phyloP scores from a whole-genome alignment of 2,888 invertebrate genomes.

The Silvanus unidentatus region DNA sequence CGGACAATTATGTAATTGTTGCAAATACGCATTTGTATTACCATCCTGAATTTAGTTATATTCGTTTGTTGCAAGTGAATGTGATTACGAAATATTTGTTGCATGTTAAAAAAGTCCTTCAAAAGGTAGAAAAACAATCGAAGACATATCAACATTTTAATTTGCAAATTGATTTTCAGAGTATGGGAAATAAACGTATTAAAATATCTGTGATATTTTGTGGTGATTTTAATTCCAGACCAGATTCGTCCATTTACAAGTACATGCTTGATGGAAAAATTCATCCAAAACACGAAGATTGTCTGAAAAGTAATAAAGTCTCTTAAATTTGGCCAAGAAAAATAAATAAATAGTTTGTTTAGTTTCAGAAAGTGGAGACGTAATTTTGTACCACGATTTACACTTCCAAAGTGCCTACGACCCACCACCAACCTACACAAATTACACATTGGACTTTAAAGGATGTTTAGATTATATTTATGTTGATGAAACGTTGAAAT shows the following conservation, averaged over 20 bases:
- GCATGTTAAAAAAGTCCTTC: background rate
- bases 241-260: constrained; percentile 74
- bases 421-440: constrained; percentile 66
- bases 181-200: constrained; percentile 13
- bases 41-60: constrained; percentile 83
- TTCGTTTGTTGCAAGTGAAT: constrained; percentile 61
- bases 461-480: constrained; percentile 91
- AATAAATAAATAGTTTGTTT: constrained; percentile 1
- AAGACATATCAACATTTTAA: constrained; percentile 8
- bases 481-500: constrained; percentile 60
- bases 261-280: constrained; percentile 67
- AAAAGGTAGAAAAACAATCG: constrained; percentile 7
- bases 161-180: background rate
- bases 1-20: constrained; percentile 50
- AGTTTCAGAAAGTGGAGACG: constrained; percentile 55
- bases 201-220: constrained; percentile 68
- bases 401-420: constrained; percentile 75
- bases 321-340: background rate
- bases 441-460: constrained; percentile 74
- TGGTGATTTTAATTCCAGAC: constrained; percentile 91
- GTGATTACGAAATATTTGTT: constrained; percentile 17
- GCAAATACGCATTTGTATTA: constrained; percentile 93
- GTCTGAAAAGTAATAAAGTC: constrained; percentile 62
- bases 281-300: constrained; percentile 61
- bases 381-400: constrained; percentile 41